Evolutionary conservation across 1,140 invertebrate species (phyloP).

Genomic region (Carposina sasakii): DNA sequence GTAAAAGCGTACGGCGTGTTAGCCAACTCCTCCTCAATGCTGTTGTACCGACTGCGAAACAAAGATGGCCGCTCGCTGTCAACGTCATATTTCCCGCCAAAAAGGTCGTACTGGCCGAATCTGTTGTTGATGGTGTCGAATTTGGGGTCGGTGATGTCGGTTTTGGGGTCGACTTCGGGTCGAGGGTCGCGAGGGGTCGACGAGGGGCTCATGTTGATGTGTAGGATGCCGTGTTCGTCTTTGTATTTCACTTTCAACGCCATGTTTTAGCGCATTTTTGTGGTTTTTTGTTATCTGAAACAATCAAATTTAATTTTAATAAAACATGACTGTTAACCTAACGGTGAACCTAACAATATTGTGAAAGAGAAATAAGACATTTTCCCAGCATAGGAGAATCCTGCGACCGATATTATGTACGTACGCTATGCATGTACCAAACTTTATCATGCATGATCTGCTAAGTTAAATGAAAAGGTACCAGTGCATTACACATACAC

Average conservation of each 20-base stretch:
- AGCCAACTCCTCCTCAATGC: slow-evolving; percentile 65
- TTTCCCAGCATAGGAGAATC: no score
- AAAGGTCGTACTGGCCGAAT: slow-evolving; percentile 58
- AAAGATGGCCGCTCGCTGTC: slow-evolving; percentile 42
- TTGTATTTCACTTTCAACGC: slow-evolving; percentile 62
- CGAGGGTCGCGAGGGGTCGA: slow-evolving; percentile 25
- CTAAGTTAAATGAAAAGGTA: no score
- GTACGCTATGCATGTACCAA: no score
- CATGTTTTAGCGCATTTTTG: slow-evolving; percentile 24
- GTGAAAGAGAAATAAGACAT: no score
- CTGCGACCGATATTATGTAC: no score
- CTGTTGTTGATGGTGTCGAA: slow-evolving; percentile 63
- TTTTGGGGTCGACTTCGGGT: slow-evolving; percentile 2
- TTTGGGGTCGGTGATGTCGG: slow-evolving; percentile 44
- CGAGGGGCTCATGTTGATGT: slow-evolving; percentile 56
- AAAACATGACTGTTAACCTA: no score
- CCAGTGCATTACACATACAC: no score
- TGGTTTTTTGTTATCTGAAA: background rate
- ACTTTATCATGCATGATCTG: no score
- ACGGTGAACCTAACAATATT: no score
- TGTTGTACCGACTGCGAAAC: slow-evolving; percentile 67
- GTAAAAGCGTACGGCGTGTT: slow-evolving; percentile 71
- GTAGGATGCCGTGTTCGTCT: slow-evolving; percentile 60
- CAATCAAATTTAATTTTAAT: background rate
- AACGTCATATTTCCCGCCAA: slow-evolving; percentile 54